These are phyloP conservation scores for Caenorhabditis remanei DNA, from an alignment of 1,140 invertebrate genomes.

Conservation along the genomic window DNA sequence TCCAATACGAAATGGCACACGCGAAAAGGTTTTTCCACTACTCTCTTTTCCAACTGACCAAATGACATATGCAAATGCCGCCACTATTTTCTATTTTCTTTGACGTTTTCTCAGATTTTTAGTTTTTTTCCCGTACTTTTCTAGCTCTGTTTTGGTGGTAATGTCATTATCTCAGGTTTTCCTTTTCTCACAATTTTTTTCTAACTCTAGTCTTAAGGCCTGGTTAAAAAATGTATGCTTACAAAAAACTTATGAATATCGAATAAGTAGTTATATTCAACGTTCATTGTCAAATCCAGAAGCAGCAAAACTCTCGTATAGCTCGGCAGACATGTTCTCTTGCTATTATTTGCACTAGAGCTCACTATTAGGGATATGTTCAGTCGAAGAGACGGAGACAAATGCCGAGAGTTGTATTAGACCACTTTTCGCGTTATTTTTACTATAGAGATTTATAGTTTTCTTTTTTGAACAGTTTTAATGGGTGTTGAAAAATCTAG, in stretches of 20 bases:
- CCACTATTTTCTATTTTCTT: not conserved
- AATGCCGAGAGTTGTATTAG: not conserved
- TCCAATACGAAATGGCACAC: constrained; percentile 45
- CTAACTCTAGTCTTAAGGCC: no score
- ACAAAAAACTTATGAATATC: constrained; percentile 9
- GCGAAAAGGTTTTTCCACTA: constrained; percentile 39
- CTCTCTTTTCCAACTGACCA: constrained; percentile 2
- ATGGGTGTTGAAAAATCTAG: no score
- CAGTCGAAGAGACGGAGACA: constrained; percentile 6
- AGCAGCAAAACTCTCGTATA: not conserved
- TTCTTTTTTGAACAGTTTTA: no score
- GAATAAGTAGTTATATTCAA: not conserved
- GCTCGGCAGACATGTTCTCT: not conserved
- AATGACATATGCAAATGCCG: constrained; percentile 48
- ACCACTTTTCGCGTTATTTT: not conserved
- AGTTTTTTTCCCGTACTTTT: no score
- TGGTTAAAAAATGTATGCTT: not conserved
- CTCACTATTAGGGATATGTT: not conserved
- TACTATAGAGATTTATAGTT: not conserved
- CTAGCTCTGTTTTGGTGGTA: no score
- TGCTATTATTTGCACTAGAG: constrained; percentile 29
- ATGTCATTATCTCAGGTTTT: no score
- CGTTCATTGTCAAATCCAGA: not conserved
- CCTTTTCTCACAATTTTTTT: no score
- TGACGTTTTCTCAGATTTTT: not conserved